phyloP scores from a whole-genome alignment of 2,888 invertebrate species.

The Noctuana brunneofusca region DNA sequence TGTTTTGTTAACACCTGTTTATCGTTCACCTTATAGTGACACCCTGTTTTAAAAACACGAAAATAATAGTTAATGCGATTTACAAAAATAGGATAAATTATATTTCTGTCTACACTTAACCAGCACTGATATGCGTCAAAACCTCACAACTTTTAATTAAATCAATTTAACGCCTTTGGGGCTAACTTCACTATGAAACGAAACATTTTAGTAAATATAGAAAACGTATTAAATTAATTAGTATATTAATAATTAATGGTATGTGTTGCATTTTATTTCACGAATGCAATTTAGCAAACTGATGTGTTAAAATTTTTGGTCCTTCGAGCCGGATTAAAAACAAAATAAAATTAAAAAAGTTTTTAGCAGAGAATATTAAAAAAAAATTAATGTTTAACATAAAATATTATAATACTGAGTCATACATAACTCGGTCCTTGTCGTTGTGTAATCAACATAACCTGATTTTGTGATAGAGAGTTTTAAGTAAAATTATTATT shows the following conservation, averaged over 20 bases:
- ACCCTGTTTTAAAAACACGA: conserved; percentile 42
- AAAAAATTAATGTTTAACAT: background rate
- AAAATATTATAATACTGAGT: too few species aligned
- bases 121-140: conserved; percentile 69
- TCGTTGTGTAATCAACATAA: too few species aligned
- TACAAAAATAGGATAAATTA: conserved; percentile 57
- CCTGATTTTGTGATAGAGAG: too few species aligned
- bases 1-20: conserved; percentile 24
- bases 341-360: background rate
- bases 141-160: conserved; percentile 68
- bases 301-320: conserved; percentile 35
- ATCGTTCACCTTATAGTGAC: conserved; percentile 37
- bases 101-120: conserved; percentile 52
- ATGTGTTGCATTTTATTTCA: conserved; percentile 32
- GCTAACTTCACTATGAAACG: conserved; percentile 42
- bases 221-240: conserved; percentile 42
- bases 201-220: conserved; percentile 37
- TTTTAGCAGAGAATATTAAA: too few species aligned
- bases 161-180: conserved; percentile 59
- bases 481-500: background rate
- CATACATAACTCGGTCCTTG: too few species aligned
- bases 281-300: conserved; percentile 35
- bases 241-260: conserved; percentile 40
- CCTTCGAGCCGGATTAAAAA: conserved; percentile 39
- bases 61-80: conserved; percentile 44